Conservation (phyloP, 2,113 vertebrate species). For the Python bivittatus region DNA sequence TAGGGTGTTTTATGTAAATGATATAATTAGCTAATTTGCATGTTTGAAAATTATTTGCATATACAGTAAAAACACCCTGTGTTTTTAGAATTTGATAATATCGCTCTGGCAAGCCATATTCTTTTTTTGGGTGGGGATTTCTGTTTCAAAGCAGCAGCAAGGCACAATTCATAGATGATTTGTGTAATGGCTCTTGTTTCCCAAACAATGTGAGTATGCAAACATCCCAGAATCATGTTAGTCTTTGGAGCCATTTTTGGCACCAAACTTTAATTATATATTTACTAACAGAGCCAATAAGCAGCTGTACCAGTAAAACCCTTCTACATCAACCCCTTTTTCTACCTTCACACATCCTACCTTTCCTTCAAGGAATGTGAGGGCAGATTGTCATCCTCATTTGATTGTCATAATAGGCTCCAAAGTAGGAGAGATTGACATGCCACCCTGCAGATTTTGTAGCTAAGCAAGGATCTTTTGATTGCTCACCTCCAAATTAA, state of each 20-base stretch:
- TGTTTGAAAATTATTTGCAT: constrained; percentile 36
- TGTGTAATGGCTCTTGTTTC: neutral
- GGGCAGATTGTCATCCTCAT: neutral
- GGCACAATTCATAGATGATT: neutral
- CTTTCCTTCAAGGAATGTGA: neutral
- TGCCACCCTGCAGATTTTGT: neutral
- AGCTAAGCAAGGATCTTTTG: neutral
- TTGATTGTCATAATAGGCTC: neutral
- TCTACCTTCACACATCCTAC: neutral
- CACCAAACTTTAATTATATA: neutral
- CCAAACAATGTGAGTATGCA: neutral
- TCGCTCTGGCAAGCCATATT: neutral
- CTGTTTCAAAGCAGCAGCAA: neutral
- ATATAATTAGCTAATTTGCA: constrained; percentile 39
- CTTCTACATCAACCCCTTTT: neutral
- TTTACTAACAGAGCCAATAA: constrained; percentile 1
- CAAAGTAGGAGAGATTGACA: neutral
- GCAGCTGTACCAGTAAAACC: neutral
- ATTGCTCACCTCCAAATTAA: neutral
- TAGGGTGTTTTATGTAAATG: constrained; percentile 34
- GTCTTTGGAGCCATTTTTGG: neutral
- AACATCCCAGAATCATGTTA: neutral
- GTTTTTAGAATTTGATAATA: neutral
- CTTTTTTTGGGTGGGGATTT: neutral
- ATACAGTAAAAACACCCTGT: neutral